Evolutionary conservation across 2,888 invertebrate species (phyloP).

Genomic region (Drosophila buzzatii): DNA sequence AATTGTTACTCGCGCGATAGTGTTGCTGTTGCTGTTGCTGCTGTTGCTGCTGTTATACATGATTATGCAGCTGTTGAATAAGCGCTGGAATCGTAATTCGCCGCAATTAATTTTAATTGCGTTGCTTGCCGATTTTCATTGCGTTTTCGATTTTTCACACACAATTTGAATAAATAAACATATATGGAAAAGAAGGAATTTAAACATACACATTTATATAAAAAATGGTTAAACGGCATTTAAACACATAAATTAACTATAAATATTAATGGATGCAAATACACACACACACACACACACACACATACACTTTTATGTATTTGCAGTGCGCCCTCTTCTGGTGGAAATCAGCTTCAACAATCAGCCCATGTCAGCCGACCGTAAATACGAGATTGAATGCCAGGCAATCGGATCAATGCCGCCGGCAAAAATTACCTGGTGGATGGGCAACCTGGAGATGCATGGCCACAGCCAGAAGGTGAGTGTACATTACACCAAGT

Average conservation of each 20-base stretch:
- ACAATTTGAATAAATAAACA: constrained; percentile 77
- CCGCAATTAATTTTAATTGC: constrained; percentile 78
- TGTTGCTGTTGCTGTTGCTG: constrained; percentile 15
- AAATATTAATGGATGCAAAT: constrained; percentile 59
- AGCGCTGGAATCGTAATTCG: constrained; percentile 61
- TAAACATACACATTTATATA: constrained; percentile 17
- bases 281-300: constrained; percentile 8
- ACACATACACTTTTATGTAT: constrained; percentile 16
- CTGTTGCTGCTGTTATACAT: constrained; percentile 23
- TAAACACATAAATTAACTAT: constrained; percentile 73
- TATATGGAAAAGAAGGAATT: constrained; percentile 26
- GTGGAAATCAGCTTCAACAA: constrained; percentile 93
- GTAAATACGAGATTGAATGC: constrained; percentile 93
- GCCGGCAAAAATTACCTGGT: constrained; percentile 94
- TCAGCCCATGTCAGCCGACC: constrained; percentile 93
- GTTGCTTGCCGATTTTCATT: constrained; percentile 67
- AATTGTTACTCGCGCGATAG: constrained; percentile 8
- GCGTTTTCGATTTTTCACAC: constrained; percentile 74
- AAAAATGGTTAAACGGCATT: constrained; percentile 54
- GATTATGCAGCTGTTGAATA: constrained; percentile 29
- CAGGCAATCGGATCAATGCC: constrained; percentile 94
- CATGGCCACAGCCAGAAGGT: constrained; percentile 85
- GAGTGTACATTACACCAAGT: constrained; percentile 1
- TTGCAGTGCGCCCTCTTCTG: constrained; percentile 91
- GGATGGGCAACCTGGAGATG: constrained; percentile 90